Evolutionary conservation across 2,797 vertebrate genomes (phyloP).

Genomic region (Antennarius maculatus): DNA sequence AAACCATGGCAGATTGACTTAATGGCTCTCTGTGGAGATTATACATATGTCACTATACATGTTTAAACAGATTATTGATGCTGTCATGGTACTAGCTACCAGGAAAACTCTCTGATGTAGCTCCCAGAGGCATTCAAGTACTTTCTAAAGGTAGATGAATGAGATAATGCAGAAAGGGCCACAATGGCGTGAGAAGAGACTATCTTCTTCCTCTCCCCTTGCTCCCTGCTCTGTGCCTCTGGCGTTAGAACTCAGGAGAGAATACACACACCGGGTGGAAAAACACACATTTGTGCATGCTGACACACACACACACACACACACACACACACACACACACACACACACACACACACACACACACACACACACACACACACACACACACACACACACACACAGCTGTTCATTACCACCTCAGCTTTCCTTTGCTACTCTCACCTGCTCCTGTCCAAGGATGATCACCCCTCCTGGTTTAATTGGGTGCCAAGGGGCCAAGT

Average conservation of each 20-base stretch:
- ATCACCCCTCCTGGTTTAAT: slow-evolving; percentile 97
- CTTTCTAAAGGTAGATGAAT: slow-evolving; percentile 45
- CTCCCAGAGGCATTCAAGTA: slow-evolving; percentile 34
- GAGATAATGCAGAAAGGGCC: slow-evolving; percentile 48
- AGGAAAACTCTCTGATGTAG: slow-evolving; percentile 24
- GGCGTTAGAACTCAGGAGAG: slow-evolving; percentile 43
- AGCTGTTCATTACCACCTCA: slow-evolving; percentile 8
- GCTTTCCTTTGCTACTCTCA: slow-evolving; percentile 67
- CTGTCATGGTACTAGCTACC: slow-evolving; percentile 37
- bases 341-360: no score
- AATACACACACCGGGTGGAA: slow-evolving; percentile 31
- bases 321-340: slow-evolving; percentile 17
- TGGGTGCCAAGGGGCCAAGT: slow-evolving; percentile 98
- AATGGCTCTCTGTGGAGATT: slow-evolving; percentile 30
- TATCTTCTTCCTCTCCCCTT: slow-evolving; percentile 20
- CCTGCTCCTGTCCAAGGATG: slow-evolving; percentile 98
- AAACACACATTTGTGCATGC: slow-evolving; percentile 15
- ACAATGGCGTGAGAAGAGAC: slow-evolving; percentile 71
- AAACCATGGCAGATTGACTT: slow-evolving; percentile 22
- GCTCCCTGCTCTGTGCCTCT: slow-evolving; percentile 47
- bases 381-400: slow-evolving; percentile 20
- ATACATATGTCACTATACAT: slow-evolving; percentile 26
- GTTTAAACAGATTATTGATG: slow-evolving; percentile 17
- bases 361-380: no score
- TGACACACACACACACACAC: slow-evolving; percentile 19